These are phyloP conservation scores for Polymixis flavicincta DNA, from an alignment of 2,888 invertebrate species.

Conservation along the genomic window DNA sequence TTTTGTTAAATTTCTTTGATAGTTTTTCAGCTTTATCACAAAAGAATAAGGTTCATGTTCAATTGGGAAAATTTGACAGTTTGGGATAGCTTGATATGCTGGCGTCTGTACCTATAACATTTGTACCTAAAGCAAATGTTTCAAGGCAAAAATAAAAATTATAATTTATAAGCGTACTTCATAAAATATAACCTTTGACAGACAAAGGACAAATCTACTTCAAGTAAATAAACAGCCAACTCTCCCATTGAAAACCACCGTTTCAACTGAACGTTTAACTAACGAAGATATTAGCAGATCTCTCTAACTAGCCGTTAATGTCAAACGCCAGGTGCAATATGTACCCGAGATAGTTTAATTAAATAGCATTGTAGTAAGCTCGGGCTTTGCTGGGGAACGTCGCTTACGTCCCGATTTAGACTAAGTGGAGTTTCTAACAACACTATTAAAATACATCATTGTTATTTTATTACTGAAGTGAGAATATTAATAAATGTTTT, in stretches of 20 bases:
- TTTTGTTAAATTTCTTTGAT: too few relatives aligned
- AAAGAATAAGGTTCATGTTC: too few relatives aligned
- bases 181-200: not conserved
- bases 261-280: slow-evolving; percentile 30
- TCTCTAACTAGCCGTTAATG: slow-evolving; percentile 56
- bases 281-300: slow-evolving; percentile 29
- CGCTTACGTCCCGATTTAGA: slow-evolving; percentile 1
- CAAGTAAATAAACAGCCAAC: slow-evolving; percentile 19
- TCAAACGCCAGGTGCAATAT: slow-evolving; percentile 58
- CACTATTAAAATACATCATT: not conserved
- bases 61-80: too few relatives aligned
- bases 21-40: too few relatives aligned
- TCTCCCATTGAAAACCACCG: slow-evolving; percentile 12
- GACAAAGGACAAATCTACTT: not conserved
- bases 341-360: slow-evolving; percentile 58
- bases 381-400: slow-evolving; percentile 11
- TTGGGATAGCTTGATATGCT: too few relatives aligned
- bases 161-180: not conserved
- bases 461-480: not conserved
- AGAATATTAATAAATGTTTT: slow-evolving; percentile 1
- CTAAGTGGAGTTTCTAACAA: slow-evolving; percentile 15
- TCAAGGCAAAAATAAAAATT: not conserved
- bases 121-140: too few relatives aligned
- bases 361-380: slow-evolving; percentile 50
- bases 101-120: not conserved